These are phyloP conservation scores for Alectoris magna DNA, from an alignment of 2,797 vertebrate species.

Conservation along the genomic window DNA sequence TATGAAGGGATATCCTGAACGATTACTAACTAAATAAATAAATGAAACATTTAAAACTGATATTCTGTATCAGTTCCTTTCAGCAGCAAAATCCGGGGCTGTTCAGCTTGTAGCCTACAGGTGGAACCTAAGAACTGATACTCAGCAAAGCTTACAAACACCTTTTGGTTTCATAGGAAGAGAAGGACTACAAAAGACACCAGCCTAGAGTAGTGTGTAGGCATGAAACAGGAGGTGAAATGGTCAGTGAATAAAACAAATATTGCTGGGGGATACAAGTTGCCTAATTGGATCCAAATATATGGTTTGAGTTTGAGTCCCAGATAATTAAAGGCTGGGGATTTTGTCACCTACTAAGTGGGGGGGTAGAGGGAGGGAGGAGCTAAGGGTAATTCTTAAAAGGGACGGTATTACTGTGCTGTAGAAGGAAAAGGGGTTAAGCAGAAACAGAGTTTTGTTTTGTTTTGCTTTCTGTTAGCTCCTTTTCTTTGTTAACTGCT, in stretches of 20 bases:
- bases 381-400: background rate
- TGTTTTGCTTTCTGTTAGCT: background rate
- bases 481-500: slow-evolving; percentile 2
- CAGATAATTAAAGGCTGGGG: background rate
- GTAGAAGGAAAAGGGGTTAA: background rate
- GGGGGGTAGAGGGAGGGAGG: rapidly evolving
- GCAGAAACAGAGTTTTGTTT: background rate
- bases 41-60: background rate
- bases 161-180: background rate
- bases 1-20: background rate
- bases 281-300: background rate
- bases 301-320: background rate
- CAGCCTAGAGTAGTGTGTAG: background rate
- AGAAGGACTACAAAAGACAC: background rate
- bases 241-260: background rate
- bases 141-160: background rate
- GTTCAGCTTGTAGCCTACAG: background rate
- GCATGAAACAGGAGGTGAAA: background rate
- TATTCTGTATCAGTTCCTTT: background rate
- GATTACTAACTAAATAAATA: background rate
- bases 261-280: background rate
- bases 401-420: background rate
- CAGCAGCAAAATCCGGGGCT: background rate
- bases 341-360: background rate
- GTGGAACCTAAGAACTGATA: background rate